A percentile compares a stretch with the other conserved stretches of the same genome.
Conservation (phyloP, 2,113 vertebrate species). For the Hippocampus comes region DNA sequence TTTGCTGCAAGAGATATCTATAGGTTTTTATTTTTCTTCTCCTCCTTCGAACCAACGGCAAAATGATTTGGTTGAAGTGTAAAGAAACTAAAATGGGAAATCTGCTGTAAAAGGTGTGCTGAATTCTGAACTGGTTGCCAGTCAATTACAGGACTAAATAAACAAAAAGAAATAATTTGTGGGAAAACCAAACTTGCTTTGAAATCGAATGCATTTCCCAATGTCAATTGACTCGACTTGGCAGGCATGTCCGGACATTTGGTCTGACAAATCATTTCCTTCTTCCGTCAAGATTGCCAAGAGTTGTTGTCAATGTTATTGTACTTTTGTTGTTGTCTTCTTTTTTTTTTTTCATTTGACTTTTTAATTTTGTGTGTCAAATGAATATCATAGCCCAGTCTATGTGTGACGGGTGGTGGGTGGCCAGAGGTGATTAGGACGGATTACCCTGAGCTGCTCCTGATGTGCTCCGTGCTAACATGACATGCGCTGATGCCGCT, state of each 20-base stretch:
- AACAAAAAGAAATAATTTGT: neutral
- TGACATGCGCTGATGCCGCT: neutral
- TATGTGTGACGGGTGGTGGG: constrained; percentile 42
- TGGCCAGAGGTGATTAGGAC: constrained; percentile 47
- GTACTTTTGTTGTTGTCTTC: neutral
- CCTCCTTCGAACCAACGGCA: neutral
- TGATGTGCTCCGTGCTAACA: constrained; percentile 37
- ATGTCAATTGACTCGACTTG: neutral
- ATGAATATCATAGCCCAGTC: constrained; percentile 29
- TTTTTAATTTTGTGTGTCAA: constrained; percentile 10
- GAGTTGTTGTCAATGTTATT: no score
- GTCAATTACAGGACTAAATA: no score
- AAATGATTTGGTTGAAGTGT: neutral
- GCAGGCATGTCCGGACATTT: neutral
- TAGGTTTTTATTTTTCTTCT: no score
- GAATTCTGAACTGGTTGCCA: no score
- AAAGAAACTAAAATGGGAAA: neutral
- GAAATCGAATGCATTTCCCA: neutral
- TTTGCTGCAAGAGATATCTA: no score
- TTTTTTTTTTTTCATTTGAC: neutral
- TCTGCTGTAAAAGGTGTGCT: no score
- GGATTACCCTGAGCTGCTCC: constrained; percentile 52
- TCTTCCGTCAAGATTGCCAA: neutral
- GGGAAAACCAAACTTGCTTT: neutral
- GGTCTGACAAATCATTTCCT: neutral